phyloP scores from a whole-genome alignment of 1,140 invertebrate species.

The Bombus breviceps region DNA sequence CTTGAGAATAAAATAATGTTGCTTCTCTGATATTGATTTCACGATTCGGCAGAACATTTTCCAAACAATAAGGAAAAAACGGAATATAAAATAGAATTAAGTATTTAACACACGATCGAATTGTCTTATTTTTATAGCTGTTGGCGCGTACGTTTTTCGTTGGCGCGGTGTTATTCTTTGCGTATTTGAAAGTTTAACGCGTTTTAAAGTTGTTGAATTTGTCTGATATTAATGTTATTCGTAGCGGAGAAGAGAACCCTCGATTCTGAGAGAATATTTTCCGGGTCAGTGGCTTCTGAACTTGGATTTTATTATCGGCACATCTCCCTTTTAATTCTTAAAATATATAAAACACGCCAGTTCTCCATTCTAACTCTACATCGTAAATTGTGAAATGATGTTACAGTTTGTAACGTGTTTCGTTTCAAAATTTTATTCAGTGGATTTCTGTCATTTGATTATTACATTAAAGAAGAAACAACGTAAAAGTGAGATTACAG shows the following conservation, averaged over 20 bases:
- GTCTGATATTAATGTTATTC: constrained; percentile 23
- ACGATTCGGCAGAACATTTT: constrained; percentile 9
- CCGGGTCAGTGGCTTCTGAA: constrained; percentile 4
- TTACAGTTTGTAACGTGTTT: not conserved
- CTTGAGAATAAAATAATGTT: not conserved
- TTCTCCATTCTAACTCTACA: not conserved
- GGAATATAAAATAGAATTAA: not conserved
- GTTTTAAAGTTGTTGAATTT: constrained; percentile 42
- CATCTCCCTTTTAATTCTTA: not conserved
- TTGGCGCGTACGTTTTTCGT: constrained; percentile 5
- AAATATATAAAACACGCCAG: not conserved
- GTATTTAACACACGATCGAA: not conserved
- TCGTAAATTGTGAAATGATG: not conserved
- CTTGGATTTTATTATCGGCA: not conserved
- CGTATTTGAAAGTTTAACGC: constrained; percentile 39
- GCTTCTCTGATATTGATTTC: constrained; percentile 34
- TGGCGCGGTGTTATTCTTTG: constrained; percentile 26
- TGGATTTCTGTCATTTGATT: not conserved
- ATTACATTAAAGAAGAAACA: too few relatives aligned
- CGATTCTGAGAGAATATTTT: not conserved
- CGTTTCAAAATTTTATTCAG: not conserved
- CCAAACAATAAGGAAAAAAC: not conserved
- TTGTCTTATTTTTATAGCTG: constrained; percentile 36
- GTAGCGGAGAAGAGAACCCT: too few relatives aligned
- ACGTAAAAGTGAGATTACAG: not conserved